A percentile compares a stretch with the other conserved stretches of the same genome.
Evolutionary conservation across 2,797 vertebrate species (phyloP).

Genomic region (Cyclura pinguis): DNA sequence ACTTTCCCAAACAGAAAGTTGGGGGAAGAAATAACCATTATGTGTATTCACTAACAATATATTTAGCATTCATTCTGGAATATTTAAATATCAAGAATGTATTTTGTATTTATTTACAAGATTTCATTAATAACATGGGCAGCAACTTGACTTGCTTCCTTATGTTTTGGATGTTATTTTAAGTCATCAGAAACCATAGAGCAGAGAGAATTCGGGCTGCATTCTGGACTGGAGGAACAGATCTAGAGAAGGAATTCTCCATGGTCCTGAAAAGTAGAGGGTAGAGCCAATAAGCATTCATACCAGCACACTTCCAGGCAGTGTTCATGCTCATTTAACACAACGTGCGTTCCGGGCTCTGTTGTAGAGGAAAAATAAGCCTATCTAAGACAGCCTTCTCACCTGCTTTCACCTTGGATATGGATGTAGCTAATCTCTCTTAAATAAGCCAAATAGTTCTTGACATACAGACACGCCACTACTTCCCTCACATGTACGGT

Average conservation of each 20-base stretch:
- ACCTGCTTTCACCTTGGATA: constrained; percentile 1
- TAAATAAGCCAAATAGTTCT: background rate
- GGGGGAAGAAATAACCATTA: background rate
- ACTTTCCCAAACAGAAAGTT: constrained; percentile 1
- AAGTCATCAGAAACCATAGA: background rate
- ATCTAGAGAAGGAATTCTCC: constrained; percentile 15
- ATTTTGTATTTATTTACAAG: background rate
- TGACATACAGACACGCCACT: background rate
- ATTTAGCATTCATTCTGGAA: background rate
- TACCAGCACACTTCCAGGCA: background rate
- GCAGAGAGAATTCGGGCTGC: background rate
- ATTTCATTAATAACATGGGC: background rate
- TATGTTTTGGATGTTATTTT: background rate
- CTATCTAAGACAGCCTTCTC: background rate
- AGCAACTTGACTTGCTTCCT: background rate
- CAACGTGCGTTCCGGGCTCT: too few relatives aligned
- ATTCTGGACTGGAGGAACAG: background rate
- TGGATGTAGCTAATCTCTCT: background rate
- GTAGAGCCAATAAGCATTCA: background rate
- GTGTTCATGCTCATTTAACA: background rate
- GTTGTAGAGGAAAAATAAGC: background rate
- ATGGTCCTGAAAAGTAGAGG: constrained; percentile 3
- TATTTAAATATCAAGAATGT: background rate
- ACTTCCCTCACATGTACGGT: background rate
- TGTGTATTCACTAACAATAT: background rate